Conservation (phyloP, 2,888 invertebrate species). For the Glaucopsyche alexis region DNA sequence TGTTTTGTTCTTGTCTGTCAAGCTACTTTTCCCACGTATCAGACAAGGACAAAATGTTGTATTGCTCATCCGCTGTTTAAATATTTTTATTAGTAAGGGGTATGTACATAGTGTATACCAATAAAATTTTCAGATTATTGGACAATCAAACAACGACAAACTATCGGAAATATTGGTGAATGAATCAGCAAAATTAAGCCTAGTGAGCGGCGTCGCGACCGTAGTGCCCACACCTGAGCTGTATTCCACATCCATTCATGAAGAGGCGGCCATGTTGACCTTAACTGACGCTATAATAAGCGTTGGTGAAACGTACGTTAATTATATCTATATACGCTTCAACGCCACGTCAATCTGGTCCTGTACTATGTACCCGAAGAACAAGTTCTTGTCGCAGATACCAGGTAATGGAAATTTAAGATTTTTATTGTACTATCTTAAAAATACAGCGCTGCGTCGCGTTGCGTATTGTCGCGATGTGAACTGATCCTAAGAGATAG, state of each 20-base stretch:
- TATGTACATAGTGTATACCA: background rate
- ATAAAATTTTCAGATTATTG: conserved; percentile 46
- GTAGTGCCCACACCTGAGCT: conserved; percentile 48
- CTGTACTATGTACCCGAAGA: background rate
- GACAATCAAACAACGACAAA: conserved; percentile 33
- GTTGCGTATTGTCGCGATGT: no score
- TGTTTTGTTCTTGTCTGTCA: no score
- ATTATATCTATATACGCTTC: no score
- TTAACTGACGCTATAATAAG: conserved; percentile 52
- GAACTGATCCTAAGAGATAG: no score
- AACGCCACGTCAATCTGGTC: no score
- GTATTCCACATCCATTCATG: conserved; percentile 34
- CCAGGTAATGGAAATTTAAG: background rate
- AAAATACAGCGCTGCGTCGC: no score
- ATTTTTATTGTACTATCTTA: no score
- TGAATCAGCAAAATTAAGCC: conserved; percentile 51
- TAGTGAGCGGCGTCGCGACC: conserved; percentile 55
- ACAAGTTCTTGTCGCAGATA: background rate
- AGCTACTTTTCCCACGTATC: no score
- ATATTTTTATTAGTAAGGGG: no score
- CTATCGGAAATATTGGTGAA: conserved; percentile 42
- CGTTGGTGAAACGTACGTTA: conserved; percentile 59
- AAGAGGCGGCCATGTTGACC: conserved; percentile 45
- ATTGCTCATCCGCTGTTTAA: no score
- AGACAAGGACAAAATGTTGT: no score